Conservation (phyloP, 30 jellyfish, hydroid and myxozoan genomes). For the Kudoa iwatai region DNA sequence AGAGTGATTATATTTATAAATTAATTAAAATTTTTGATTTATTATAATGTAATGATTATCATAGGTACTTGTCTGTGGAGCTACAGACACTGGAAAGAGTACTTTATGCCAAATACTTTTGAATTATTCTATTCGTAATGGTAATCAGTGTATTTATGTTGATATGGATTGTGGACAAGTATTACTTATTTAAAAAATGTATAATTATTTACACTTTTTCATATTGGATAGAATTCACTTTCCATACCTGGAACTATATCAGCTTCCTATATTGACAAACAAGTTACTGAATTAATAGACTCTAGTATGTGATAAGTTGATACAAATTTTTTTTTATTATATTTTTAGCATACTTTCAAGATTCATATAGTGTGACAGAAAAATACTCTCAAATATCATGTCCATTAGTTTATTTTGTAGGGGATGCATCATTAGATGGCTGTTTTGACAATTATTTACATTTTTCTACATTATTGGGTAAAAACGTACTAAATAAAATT, state of each 20-base stretch:
- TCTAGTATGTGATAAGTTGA: not conserved
- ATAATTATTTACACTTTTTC: not conserved
- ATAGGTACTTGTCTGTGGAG: constrained; percentile 65
- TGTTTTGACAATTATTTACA: no score
- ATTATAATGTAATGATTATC: not conserved
- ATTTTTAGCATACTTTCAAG: no score
- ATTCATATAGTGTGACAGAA: no score
- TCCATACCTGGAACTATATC: no score
- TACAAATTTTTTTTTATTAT: no score
- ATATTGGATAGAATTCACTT: not conserved
- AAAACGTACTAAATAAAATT: not conserved
- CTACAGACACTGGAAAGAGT: constrained; percentile 55
- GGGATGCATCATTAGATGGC: no score
- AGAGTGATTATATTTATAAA: no score
- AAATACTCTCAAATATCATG: no score
- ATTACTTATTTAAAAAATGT: not conserved
- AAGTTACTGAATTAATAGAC: no score
- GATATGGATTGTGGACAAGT: constrained; percentile 88
- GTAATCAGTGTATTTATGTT: constrained; percentile 30
- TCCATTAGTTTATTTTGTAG: no score
- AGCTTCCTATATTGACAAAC: no score
- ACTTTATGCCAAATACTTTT: constrained; percentile 29
- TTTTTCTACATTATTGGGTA: no score
- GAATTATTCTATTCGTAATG: constrained; percentile 51
- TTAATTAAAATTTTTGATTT: not conserved